Evolutionary conservation across 1,140 invertebrate species (phyloP).

Genomic region (Odontomachus brunneus): DNA sequence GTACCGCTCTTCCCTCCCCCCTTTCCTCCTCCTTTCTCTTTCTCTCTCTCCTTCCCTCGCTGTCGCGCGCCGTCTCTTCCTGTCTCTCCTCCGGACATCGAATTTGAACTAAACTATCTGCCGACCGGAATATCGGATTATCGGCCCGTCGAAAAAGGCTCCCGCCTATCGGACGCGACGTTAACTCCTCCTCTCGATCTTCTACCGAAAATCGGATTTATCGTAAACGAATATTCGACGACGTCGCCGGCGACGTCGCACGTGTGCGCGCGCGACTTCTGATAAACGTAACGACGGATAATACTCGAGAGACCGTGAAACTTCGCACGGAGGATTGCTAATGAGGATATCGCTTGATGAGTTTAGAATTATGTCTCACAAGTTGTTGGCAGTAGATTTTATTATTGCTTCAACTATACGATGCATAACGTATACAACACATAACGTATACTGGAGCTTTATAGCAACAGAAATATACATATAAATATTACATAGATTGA

Average conservation of each 20-base stretch:
- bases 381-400: no score
- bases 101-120: slow-evolving; percentile 85
- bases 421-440: no score
- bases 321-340: no score
- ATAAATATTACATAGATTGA: no score
- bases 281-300: neutral
- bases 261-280: neutral
- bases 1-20: slow-evolving; percentile 38
- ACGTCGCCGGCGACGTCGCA: neutral
- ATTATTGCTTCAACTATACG: no score
- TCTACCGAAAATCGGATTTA: slow-evolving; percentile 65
- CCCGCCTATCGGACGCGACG: neutral
- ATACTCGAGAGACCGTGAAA: no score
- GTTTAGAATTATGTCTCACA: no score
- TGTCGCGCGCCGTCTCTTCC: slow-evolving; percentile 9
- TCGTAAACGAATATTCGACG: slow-evolving; percentile 60
- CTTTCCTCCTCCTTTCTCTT: slow-evolving; percentile 12
- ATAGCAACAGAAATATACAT: no score
- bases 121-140: slow-evolving; percentile 80
- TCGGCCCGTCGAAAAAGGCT: slow-evolving; percentile 71
- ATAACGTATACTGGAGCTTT: no score
- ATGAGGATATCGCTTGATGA: no score
- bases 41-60: neutral
- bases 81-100: slow-evolving; percentile 80
- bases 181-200: slow-evolving; percentile 50